These are phyloP conservation scores for Didymodactylos carnosus DNA, from an alignment of 2,888 invertebrate genomes.

Conservation along the genomic window DNA sequence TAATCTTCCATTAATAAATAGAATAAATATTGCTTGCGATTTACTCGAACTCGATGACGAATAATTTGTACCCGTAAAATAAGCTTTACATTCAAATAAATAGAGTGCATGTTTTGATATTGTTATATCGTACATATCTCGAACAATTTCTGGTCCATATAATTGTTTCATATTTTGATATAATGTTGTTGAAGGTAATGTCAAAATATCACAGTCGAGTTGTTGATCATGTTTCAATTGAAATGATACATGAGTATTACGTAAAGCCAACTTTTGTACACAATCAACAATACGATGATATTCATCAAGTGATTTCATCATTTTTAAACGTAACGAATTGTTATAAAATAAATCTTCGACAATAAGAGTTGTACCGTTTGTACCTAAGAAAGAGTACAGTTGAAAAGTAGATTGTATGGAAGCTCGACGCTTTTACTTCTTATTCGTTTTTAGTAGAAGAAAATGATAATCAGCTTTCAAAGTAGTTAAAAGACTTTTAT, in stretches of 20 bases:
- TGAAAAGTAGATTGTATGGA: not conserved
- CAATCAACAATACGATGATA: slow-evolving; percentile 10
- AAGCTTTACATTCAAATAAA: slow-evolving; percentile 7
- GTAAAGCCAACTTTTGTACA: slow-evolving; percentile 4
- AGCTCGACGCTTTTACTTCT: no score
- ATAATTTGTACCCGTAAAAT: not conserved
- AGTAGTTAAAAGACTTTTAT: no score
- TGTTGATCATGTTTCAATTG: not conserved
- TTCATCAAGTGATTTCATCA: slow-evolving; percentile 7
- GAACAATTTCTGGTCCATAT: slow-evolving; percentile 3
- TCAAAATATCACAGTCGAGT: not conserved
- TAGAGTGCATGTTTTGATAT: slow-evolving; percentile 1
- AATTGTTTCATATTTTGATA: slow-evolving; percentile 1
- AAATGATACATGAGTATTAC: slow-evolving; percentile 10
- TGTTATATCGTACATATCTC: slow-evolving; percentile 1
- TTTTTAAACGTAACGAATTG: slow-evolving; percentile 7
- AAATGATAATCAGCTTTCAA: no score
- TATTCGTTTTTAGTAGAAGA: no score
- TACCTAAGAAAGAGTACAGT: not conserved
- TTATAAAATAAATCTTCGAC: slow-evolving; percentile 15
- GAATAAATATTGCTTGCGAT: not conserved
- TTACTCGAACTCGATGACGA: not conserved
- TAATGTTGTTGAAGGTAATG: slow-evolving; percentile 1
- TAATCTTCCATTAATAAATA: slow-evolving; percentile 14
- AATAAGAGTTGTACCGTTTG: slow-evolving; percentile 8